Evolutionary conservation across 2,888 invertebrate species (phyloP), one percentile per base, ranked within the genome.

Genomic region (Clivina fossor): DNA sequence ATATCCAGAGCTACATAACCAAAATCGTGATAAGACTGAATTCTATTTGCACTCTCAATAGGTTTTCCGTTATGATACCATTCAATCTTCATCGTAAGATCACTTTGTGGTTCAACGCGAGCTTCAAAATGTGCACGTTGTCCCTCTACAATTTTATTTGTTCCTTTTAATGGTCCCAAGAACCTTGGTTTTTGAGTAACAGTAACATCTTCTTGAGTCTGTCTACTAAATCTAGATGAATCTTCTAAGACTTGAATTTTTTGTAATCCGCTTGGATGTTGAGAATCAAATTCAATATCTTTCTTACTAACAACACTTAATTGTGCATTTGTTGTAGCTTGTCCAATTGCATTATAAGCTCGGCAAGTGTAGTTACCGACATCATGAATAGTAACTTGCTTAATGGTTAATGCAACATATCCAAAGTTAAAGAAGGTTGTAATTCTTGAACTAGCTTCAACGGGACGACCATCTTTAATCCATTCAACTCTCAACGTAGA

Each of bases 31-130:
- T 92, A 91, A 5, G 91, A 93, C 74, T 93, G 93, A 69, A 93
- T 97, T 64, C 97, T 85, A 68, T 89, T 92, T 28, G 93, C 93
- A 58, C 86, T 84, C 69, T 87, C 88, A 57, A 99, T 86, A 59
- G 92, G 86, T 70, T 90, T 86, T 49, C 94, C 96, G 74, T 99
- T 96, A 68, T 93, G 93, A 71, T 93, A 95, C 98, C 98, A 99
- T 76, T 97, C 96, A 59, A 94, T 87, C 68, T 83, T 83, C 86
- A 98, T 87, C 15, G 89, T 88, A 20, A 93, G 81, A 75, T 98
- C 98, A 69, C 89, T 93, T 73, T 94, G 90, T 1, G 97, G 98
- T 69, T 94, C 93, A 41, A 98, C 90, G 60, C 95, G 86, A 3
- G 90, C 92, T 78, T 96, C 96, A 69, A 96, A 93, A 69, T 96